phyloP scores from a whole-genome alignment of 1,140 invertebrate genomes.

The Monomorium pharaonis region DNA sequence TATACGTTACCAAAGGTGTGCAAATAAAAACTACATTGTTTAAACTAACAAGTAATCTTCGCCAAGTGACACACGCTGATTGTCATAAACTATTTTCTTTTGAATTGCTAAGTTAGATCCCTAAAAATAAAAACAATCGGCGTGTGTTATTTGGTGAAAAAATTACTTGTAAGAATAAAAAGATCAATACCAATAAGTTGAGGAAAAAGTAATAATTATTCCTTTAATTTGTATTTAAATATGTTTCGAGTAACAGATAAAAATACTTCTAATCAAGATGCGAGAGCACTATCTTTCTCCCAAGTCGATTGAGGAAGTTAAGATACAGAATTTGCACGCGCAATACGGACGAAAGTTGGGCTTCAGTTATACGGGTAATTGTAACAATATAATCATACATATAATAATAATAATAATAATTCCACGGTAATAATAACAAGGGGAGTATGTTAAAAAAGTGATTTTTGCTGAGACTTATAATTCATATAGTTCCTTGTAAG shows the following conservation, averaged over 20 bases:
- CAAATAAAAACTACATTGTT: not conserved
- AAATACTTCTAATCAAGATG: constrained; percentile 19
- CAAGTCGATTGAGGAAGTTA: constrained; percentile 11
- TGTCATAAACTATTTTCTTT: no score
- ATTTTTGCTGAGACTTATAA: no score
- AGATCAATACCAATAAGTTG: not conserved
- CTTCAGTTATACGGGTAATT: not conserved
- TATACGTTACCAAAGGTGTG: constrained; percentile 10
- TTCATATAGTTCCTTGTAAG: no score
- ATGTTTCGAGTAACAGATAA: not conserved
- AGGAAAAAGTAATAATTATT: not conserved
- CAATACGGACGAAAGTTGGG: constrained; percentile 8
- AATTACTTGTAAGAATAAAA: not conserved
- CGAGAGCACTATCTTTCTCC: not conserved
- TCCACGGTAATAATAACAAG: no score
- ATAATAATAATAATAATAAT: not conserved
- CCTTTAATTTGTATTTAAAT: constrained; percentile 6
- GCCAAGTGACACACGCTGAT: no score
- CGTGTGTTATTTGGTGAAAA: no score
- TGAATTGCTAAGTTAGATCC: no score
- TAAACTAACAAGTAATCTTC: not conserved
- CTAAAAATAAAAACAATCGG: no score
- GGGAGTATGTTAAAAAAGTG: no score
- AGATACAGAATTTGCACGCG: not conserved
- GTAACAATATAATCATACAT: not conserved